Evolutionary conservation across 2,113 vertebrate species (phyloP).

Genomic region (Oryzias woworae): DNA sequence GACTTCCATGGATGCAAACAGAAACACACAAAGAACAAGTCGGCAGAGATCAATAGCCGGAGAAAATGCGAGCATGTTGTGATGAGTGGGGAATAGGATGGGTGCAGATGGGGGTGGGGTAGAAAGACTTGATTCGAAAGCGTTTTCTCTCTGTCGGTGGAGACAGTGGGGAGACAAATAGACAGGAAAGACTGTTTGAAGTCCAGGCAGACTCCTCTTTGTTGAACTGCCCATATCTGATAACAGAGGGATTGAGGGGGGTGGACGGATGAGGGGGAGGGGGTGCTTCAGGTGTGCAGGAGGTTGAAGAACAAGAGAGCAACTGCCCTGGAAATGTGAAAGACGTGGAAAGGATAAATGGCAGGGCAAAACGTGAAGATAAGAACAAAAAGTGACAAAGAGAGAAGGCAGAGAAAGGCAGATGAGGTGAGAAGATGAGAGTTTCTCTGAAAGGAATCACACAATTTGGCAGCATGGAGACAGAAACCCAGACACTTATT

Average conservation of each 20-base stretch:
- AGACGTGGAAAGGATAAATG: constrained; percentile 49
- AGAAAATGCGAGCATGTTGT: constrained; percentile 15
- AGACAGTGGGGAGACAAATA: constrained; percentile 60
- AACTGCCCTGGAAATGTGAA: constrained; percentile 60
- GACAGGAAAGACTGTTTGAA: constrained; percentile 69
- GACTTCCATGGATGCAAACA: constrained; percentile 32
- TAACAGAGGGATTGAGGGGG: constrained; percentile 37
- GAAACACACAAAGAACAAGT: constrained; percentile 21
- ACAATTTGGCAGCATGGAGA: constrained; percentile 1
- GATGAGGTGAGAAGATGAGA: constrained; percentile 35
- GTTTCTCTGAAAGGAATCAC: constrained; percentile 22
- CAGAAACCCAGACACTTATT: constrained; percentile 16
- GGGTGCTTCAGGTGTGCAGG: constrained; percentile 19
- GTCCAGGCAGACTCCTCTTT: constrained; percentile 65
- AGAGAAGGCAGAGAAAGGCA: constrained; percentile 1
- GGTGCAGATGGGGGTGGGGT: background rate
- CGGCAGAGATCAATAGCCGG: constrained; percentile 28
- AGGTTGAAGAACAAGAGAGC: constrained; percentile 29
- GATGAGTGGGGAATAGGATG: constrained; percentile 11
- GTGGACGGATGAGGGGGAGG: constrained; percentile 21
- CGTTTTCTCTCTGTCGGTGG: constrained; percentile 45
- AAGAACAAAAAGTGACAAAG: constrained; percentile 30
- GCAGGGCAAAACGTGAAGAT: constrained; percentile 1
- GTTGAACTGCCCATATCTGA: constrained; percentile 57
- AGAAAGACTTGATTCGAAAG: constrained; percentile 42